These are phyloP conservation scores for Sarcophaga subvicina DNA, from an alignment of 2,888 invertebrate species.

Conservation along the genomic window DNA sequence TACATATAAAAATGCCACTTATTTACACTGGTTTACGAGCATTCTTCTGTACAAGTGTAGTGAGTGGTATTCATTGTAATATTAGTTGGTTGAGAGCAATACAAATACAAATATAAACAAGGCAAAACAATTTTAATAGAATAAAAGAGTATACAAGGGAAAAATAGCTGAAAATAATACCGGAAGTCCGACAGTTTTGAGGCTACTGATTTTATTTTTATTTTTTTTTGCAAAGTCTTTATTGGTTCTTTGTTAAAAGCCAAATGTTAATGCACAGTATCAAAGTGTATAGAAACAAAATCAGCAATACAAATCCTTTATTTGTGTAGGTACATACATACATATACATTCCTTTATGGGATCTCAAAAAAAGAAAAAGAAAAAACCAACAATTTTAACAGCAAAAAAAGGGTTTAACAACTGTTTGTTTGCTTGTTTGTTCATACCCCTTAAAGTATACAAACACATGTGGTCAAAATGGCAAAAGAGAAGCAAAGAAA, in stretches of 20 bases:
- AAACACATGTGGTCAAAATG: constrained; percentile 35
- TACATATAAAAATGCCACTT: constrained; percentile 22
- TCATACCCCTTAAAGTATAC: constrained; percentile 31
- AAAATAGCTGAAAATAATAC: neutral
- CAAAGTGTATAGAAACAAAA: neutral
- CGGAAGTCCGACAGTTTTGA: neutral
- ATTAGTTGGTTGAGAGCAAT: neutral
- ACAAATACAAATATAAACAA: constrained; percentile 6
- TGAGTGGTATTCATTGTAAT: neutral
- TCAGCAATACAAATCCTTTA: neutral
- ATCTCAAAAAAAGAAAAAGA: neutral
- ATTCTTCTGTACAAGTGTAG: neutral
- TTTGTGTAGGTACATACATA: neutral
- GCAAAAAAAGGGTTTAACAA: constrained; percentile 19
- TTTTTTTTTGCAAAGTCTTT: neutral
- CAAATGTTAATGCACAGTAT: neutral
- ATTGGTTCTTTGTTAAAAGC: neutral
- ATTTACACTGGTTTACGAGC: constrained; percentile 43
- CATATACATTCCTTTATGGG: neutral
- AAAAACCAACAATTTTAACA: neutral
- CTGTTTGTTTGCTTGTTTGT: constrained; percentile 10
- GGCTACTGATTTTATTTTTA: neutral
- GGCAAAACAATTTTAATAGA: neutral
- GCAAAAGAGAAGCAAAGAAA: neutral
- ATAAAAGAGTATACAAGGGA: neutral